Evolutionary conservation across 2,888 invertebrate species (phyloP).

Genomic region (Sinelater perroti): DNA sequence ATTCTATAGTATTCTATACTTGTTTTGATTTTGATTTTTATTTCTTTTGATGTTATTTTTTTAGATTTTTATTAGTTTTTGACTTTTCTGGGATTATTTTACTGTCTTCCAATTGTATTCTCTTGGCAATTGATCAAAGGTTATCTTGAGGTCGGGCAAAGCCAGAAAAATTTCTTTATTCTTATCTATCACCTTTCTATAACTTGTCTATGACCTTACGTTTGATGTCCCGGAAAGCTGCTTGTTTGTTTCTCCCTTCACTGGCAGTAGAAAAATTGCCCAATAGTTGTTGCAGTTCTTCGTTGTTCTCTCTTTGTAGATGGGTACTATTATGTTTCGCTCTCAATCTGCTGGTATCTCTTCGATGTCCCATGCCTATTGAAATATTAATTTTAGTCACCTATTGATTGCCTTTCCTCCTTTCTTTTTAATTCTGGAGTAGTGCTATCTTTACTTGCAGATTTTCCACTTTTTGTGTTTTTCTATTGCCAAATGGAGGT

Average conservation of each 20-base stretch:
- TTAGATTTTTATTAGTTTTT: not conserved
- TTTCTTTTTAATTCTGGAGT: not conserved
- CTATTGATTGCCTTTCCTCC: too few relatives aligned
- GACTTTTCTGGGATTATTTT: not conserved
- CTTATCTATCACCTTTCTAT: too few relatives aligned
- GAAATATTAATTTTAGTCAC: not conserved
- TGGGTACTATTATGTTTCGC: not conserved
- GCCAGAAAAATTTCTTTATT: too few relatives aligned
- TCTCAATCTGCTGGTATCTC: not conserved
- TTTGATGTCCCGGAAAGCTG: not conserved
- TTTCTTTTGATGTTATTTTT: not conserved
- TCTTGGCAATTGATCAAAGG: not conserved
- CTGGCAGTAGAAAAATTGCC: not conserved
- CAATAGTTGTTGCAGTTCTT: not conserved
- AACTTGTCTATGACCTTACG: not conserved
- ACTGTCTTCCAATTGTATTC: too few relatives aligned
- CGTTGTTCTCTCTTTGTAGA: not conserved
- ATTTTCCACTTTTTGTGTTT: too few relatives aligned
- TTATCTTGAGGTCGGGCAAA: not conserved
- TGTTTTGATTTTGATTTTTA: not conserved
- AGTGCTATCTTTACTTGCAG: too few relatives aligned
- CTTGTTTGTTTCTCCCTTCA: not conserved
- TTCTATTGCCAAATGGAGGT: too few relatives aligned
- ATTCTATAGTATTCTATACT: not conserved
- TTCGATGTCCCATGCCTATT: not conserved